These are phyloP conservation scores for Bombus cullumanus DNA, from an alignment of 1,140 invertebrate genomes.

Conservation along the genomic window DNA sequence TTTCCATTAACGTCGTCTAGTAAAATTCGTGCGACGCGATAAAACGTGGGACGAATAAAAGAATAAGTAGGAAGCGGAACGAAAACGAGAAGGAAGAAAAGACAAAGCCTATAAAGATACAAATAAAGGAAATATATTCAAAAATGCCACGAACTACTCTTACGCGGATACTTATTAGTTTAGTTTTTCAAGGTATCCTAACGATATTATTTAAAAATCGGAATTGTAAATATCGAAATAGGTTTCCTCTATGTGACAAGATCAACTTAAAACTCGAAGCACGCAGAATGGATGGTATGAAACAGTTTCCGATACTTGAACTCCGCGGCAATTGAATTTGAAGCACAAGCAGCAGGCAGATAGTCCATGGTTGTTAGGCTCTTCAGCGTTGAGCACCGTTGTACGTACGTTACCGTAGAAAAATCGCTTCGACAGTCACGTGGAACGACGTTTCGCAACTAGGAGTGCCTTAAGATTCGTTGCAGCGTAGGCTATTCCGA, in stretches of 20 bases:
- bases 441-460: constrained; percentile 35
- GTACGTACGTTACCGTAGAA: not conserved
- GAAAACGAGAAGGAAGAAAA: not conserved
- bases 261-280: not conserved
- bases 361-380: constrained; percentile 10
- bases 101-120: not conserved
- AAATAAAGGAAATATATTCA: not conserved
- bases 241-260: not conserved
- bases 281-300: not conserved
- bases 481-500: constrained; percentile 9
- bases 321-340: constrained; percentile 13
- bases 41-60: not conserved
- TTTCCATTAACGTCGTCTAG: not conserved
- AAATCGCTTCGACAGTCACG: constrained; percentile 25
- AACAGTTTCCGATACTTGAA: constrained; percentile 12
- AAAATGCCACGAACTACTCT: too few species aligned
- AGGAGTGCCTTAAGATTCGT: constrained; percentile 29
- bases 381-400: constrained; percentile 23
- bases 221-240: not conserved
- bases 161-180: too few species aligned
- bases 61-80: not conserved
- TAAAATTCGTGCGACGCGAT: not conserved
- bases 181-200: too few species aligned
- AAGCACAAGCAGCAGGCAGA: not conserved
- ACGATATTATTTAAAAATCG: not conserved